phyloP scores from a whole-genome alignment of 1,140 invertebrate species.

The Scaptodrosophila lebanonensis region DNA sequence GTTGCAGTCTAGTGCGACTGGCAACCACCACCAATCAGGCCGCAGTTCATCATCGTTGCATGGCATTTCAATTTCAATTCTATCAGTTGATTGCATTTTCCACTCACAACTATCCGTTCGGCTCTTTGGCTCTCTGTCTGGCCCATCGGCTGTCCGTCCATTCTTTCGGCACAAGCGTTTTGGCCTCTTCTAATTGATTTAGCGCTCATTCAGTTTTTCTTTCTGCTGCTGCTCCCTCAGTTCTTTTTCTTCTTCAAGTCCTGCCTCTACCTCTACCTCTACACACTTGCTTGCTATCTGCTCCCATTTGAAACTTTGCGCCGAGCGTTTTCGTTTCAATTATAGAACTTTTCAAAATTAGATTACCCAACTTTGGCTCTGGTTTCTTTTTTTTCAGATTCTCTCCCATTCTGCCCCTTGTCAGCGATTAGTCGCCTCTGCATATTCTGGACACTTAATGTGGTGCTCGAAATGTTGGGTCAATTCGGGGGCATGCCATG shows the following conservation, averaged over 20 bases:
- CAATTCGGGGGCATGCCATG: too few species aligned
- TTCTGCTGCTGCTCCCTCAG: constrained; percentile 22
- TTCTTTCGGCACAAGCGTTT: too few species aligned
- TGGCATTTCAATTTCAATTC: constrained; percentile 45
- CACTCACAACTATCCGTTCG: constrained; percentile 10
- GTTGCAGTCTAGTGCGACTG: too few species aligned
- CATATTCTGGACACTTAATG: constrained; percentile 43
- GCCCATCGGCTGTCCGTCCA: too few species aligned
- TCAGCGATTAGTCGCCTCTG: neutral
- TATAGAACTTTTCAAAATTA: constrained; percentile 49
- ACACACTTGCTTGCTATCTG: too few species aligned
- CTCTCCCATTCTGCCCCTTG: constrained; percentile 8
- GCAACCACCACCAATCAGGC: too few species aligned
- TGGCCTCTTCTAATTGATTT: constrained; percentile 52
- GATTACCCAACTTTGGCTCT: constrained; percentile 36
- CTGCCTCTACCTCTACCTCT: too few species aligned
- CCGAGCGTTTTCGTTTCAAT: constrained; percentile 44
- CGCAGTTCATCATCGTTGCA: constrained; percentile 6
- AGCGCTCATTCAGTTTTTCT: constrained; percentile 8
- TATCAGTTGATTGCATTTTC: constrained; percentile 19
- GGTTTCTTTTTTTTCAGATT: constrained; percentile 18
- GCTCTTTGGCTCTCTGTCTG: neutral
- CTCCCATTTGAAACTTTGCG: too few species aligned
- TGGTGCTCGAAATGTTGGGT: too few species aligned
- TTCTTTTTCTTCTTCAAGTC: too few species aligned